These are phyloP conservation scores for Drosophila mayaguana DNA, from an alignment of 2,888 invertebrate genomes.

Conservation along the genomic window DNA sequence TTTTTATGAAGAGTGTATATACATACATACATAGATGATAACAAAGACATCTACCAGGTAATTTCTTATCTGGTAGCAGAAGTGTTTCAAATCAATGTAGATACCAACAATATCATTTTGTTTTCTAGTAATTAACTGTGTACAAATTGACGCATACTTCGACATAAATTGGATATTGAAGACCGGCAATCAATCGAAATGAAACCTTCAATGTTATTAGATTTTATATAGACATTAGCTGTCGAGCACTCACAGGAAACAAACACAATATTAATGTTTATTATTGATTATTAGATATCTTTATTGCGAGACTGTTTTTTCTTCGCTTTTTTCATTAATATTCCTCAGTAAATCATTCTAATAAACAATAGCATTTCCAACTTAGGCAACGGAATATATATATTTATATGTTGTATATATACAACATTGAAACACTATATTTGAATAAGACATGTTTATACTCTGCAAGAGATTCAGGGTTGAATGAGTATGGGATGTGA, in stretches of 20 bases:
- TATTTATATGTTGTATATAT: neutral
- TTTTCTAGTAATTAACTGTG: constrained; percentile 14
- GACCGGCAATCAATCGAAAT: neutral
- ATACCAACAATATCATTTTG: constrained; percentile 19
- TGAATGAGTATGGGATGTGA: too few relatives aligned
- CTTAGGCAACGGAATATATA: neutral
- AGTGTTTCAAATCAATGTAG: constrained; percentile 35
- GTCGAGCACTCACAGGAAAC: neutral
- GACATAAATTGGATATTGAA: constrained; percentile 8
- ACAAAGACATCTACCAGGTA: constrained; percentile 4
- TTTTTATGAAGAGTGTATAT: neutral
- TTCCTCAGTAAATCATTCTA: too few relatives aligned
- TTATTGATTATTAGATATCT: neutral
- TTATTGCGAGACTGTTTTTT: neutral
- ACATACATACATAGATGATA: neutral
- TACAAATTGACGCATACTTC: neutral
- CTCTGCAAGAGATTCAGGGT: too few relatives aligned
- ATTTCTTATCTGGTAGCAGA: constrained; percentile 27
- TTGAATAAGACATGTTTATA: too few relatives aligned
- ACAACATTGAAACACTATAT: neutral
- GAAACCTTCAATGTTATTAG: neutral
- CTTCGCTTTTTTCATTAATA: neutral
- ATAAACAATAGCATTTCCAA: neutral
- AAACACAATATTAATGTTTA: neutral
- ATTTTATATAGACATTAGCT: neutral